Conservation (phyloP, 2,797 vertebrate species). For the Leptodactylus fallax region DNA sequence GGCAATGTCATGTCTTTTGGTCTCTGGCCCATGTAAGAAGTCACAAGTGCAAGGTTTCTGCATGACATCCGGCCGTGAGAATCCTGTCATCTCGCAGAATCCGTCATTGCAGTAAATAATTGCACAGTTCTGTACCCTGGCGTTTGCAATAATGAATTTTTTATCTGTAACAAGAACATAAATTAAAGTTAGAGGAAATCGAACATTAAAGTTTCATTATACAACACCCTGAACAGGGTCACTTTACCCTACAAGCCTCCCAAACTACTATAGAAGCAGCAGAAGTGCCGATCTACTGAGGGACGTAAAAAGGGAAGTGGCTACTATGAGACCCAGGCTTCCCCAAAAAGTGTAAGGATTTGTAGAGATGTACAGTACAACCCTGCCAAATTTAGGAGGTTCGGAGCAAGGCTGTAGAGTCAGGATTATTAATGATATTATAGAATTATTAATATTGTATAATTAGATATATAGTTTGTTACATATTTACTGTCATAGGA, state of each 20-base stretch:
- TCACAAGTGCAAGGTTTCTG: constrained; percentile 97
- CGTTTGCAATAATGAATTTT: constrained; percentile 99
- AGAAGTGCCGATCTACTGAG: neutral
- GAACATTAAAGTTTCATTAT: neutral
- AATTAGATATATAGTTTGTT: too few species aligned
- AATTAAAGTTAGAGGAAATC: neutral
- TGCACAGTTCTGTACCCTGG: constrained; percentile 96
- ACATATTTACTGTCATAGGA: too few species aligned
- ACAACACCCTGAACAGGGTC: neutral
- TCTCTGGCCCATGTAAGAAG: constrained; percentile 94
- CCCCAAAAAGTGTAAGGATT: neutral
- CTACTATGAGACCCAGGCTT: too few species aligned
- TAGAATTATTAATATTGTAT: too few species aligned
- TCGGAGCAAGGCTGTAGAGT: too few species aligned
- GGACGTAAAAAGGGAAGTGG: neutral
- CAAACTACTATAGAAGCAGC: neutral
- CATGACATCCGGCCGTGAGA: constrained; percentile 97
- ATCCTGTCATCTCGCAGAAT: constrained; percentile 99
- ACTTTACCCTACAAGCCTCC: neutral
- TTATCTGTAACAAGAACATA: constrained; percentile 85
- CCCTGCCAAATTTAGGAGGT: too few species aligned
- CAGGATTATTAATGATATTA: too few species aligned
- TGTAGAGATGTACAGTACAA: too few species aligned
- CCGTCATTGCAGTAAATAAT: constrained; percentile 99
- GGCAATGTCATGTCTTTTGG: constrained; percentile 87